Conservation (phyloP, 2,797 vertebrate genomes). For the Chromobotia macracanthus region DNA sequence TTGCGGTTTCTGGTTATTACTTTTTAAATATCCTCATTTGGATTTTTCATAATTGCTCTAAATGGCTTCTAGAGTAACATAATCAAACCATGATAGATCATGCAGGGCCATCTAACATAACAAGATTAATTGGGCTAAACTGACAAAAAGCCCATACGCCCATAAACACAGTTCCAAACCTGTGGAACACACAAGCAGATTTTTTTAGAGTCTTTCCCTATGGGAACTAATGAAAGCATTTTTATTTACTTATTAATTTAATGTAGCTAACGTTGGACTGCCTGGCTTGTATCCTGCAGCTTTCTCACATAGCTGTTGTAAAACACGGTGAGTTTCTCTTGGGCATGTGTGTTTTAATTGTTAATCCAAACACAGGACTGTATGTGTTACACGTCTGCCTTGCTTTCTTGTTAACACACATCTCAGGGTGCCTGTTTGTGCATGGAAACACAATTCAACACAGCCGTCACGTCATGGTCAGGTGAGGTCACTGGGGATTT, state of each 20-base stretch:
- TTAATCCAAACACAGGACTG: slow-evolving; percentile 78
- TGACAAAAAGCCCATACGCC: neutral
- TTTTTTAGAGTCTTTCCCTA: too few species aligned
- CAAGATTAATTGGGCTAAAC: slow-evolving; percentile 13
- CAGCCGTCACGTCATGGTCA: slow-evolving; percentile 75
- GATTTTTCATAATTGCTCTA: slow-evolving; percentile 33
- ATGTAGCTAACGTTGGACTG: too few species aligned
- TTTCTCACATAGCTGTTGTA: slow-evolving; percentile 50
- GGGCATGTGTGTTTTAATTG: slow-evolving; percentile 78
- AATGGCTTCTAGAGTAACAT: slow-evolving; percentile 37
- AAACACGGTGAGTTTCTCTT: slow-evolving; percentile 68
- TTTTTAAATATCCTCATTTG: slow-evolving; percentile 48
- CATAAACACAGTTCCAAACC: neutral
- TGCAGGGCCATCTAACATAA: neutral
- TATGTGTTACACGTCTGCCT: slow-evolving; percentile 71
- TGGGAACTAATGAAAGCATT: too few species aligned
- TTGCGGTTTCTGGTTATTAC: slow-evolving; percentile 45
- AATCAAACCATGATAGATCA: slow-evolving; percentile 14
- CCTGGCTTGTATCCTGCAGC: neutral
- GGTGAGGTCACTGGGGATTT: slow-evolving; percentile 69
- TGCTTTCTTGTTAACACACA: slow-evolving; percentile 76
- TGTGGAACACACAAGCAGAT: too few species aligned
- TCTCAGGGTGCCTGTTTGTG: slow-evolving; percentile 67
- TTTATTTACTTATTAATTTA: too few species aligned
- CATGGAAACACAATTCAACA: slow-evolving; percentile 73